Evolutionary conservation across 2,113 vertebrate species (phyloP).

Genomic region (Hypocryptadius cinnamomeus): DNA sequence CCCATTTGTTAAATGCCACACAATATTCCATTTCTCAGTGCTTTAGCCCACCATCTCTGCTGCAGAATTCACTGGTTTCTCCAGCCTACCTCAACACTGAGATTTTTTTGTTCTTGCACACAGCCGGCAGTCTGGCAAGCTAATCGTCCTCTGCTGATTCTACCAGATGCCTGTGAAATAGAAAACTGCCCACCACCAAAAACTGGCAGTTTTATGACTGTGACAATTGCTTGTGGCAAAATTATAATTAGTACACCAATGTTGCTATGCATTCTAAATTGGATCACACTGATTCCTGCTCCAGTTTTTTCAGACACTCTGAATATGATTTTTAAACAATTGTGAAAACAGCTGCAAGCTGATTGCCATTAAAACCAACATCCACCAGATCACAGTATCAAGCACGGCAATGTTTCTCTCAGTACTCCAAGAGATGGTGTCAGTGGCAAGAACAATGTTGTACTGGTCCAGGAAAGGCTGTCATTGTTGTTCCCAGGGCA

Average conservation of each 20-base stretch:
- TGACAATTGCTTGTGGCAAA: conserved; percentile 52
- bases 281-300: conserved; percentile 40
- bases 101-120: neutral
- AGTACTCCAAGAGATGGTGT: neutral
- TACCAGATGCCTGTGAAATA: conserved; percentile 53
- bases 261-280: conserved; percentile 41
- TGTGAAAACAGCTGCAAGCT: conserved; percentile 43
- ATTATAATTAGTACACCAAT: conserved; percentile 56
- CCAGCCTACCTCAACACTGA: neutral
- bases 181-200: conserved; percentile 40
- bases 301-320: conserved; percentile 9
- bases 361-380: neutral
- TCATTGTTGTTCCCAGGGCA: neutral
- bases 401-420: fast-evolving
- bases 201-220: conserved; percentile 42
- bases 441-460: neutral
- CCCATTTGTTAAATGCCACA: neutral
- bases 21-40: neutral
- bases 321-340: conserved; percentile 54
- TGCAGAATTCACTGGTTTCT: neutral
- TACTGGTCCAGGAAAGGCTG: neutral
- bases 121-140: conserved; percentile 12
- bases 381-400: neutral
- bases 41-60: neutral
- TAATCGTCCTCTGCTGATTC: conserved; percentile 24